A percentile compares a stretch with the other conserved stretches of the same genome.
Conservation (phyloP, 1,140 invertebrate species). For the Coenobita brevimanus region DNA sequence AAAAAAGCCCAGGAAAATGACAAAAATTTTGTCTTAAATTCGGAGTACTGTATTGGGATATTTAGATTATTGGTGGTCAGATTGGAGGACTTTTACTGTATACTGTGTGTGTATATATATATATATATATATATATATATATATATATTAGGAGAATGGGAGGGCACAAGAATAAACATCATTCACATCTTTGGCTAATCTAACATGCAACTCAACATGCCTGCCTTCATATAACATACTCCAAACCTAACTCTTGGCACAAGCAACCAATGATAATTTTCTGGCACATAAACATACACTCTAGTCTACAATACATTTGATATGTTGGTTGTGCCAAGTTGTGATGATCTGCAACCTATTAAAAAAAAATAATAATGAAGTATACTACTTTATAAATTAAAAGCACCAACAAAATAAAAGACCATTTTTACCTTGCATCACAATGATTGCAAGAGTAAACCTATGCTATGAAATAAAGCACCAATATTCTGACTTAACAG, state of each 20-base stretch:
- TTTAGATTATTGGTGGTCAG: too few relatives aligned
- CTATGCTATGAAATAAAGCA: conserved; percentile 50
- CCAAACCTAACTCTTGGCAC: conserved; percentile 56
- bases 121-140: neutral
- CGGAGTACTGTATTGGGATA: too few relatives aligned
- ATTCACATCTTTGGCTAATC: conserved; percentile 62
- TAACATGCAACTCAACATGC: conserved; percentile 48
- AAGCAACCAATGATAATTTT: conserved; percentile 64
- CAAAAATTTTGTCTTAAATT: too few relatives aligned
- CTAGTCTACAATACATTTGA: conserved; percentile 53
- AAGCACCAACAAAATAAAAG: neutral
- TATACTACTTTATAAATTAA: neutral
- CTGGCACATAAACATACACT: conserved; percentile 58
- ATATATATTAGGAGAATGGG: conserved; percentile 29
- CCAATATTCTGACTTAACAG: conserved; percentile 45
- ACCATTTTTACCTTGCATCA: conserved; percentile 21
- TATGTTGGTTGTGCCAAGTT: conserved; percentile 66
- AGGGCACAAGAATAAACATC: conserved; percentile 59
- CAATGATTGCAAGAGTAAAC: conserved; percentile 5
- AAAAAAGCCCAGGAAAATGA: too few relatives aligned
- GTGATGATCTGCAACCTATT: conserved; percentile 28
- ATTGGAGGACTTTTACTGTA: too few relatives aligned
- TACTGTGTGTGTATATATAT: too few relatives aligned
- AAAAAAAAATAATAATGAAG: neutral
- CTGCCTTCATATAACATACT: conserved; percentile 59